Conservation (phyloP, 2,888 invertebrate species). For the Agonopterix subpropinquella region DNA sequence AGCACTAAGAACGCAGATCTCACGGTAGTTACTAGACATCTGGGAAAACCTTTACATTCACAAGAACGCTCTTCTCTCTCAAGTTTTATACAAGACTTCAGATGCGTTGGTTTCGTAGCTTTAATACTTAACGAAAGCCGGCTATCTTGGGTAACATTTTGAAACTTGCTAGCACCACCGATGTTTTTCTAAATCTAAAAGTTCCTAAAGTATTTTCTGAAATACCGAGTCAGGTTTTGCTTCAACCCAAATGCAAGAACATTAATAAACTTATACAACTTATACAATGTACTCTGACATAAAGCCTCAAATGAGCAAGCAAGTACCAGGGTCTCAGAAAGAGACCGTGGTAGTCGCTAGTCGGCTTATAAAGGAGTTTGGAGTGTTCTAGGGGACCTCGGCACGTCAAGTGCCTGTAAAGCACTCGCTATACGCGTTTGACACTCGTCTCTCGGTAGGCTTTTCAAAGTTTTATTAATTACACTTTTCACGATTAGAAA, state of each 20-base stretch:
- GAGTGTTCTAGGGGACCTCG: slow-evolving; percentile 26
- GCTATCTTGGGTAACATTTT: too few species aligned
- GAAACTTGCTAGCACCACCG: too few species aligned
- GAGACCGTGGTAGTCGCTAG: slow-evolving; percentile 26
- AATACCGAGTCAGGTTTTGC: too few species aligned
- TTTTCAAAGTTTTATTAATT: slow-evolving; percentile 17
- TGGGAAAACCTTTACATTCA: slow-evolving; percentile 28
- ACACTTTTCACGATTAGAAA: background rate
- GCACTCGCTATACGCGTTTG: slow-evolving; percentile 26
- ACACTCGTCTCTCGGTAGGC: slow-evolving; percentile 16
- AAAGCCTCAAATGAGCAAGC: slow-evolving; percentile 29
- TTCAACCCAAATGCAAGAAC: too few species aligned
- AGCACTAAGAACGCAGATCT: slow-evolving; percentile 24
- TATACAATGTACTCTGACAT: too few species aligned
- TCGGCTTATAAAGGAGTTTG: slow-evolving; percentile 42
- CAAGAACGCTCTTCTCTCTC: slow-evolving; percentile 12
- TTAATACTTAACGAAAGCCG: too few species aligned
- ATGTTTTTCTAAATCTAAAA: too few species aligned
- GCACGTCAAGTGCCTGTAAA: slow-evolving; percentile 26
- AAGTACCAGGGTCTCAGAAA: slow-evolving; percentile 24
- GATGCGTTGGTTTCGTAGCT: slow-evolving; percentile 21
- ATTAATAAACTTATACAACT: too few species aligned
- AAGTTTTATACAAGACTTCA: slow-evolving; percentile 25
- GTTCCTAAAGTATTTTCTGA: too few species aligned
- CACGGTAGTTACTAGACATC: slow-evolving; percentile 28